Conservation (phyloP, 1,140 invertebrate genomes). For the Lordiphosa stackelbergi region DNA sequence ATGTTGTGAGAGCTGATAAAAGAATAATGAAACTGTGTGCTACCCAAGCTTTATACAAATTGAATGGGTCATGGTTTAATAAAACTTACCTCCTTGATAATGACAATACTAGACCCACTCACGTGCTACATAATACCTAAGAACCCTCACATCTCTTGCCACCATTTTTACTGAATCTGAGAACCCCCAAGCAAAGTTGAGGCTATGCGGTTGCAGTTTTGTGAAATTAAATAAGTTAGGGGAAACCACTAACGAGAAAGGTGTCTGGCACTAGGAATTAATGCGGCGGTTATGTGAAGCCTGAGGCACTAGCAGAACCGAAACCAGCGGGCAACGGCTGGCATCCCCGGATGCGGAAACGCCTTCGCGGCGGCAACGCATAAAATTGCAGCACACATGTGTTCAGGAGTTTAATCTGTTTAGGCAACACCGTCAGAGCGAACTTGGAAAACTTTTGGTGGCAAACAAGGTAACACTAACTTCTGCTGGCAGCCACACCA, state of each 20-base stretch:
- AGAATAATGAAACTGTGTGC: no score
- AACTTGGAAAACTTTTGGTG: constrained; percentile 65
- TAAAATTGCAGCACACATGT: constrained; percentile 70
- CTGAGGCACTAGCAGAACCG: constrained; percentile 23
- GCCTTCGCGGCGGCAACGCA: constrained; percentile 47
- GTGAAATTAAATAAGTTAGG: constrained; percentile 71
- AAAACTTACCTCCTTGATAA: constrained; percentile 1
- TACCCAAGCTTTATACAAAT: no score
- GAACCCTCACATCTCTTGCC: no score
- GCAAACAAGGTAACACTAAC: constrained; percentile 68
- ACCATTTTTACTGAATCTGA: no score
- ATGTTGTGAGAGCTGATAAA: no score
- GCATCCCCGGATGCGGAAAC: constrained; percentile 23
- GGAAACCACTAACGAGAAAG: constrained; percentile 71
- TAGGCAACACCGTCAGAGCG: constrained; percentile 62
- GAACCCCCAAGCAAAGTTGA: constrained; percentile 30
- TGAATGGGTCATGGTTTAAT: no score
- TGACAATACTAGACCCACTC: no score
- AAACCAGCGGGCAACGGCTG: constrained; percentile 4
- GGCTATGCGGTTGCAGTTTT: constrained; percentile 31
- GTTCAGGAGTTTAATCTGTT: constrained; percentile 69
- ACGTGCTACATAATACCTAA: no score
- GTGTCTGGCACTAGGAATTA: constrained; percentile 74
- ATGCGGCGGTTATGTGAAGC: constrained; percentile 68
- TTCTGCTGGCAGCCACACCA: constrained; percentile 50